Percentiles rank a stretch among this genome's conserved stretches.
phyloP scores from a whole-genome alignment of 2,113 vertebrate species.

The Coturnix japonica region DNA sequence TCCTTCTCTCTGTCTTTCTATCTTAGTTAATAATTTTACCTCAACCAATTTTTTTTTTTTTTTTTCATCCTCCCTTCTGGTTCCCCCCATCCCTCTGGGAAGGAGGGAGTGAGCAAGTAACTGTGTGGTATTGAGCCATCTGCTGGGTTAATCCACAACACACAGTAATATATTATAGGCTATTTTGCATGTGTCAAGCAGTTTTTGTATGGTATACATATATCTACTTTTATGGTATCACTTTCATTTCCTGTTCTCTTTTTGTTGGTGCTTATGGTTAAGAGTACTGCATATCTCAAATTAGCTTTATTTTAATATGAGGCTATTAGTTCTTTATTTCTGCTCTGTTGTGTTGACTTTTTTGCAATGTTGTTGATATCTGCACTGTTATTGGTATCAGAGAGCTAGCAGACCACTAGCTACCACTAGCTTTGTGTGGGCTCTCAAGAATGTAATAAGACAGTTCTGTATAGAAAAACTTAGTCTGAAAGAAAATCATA shows the following conservation, averaged over 20 bases:
- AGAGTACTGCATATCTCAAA: background rate
- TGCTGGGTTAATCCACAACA: too few relatives aligned
- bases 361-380: background rate
- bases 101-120: too few relatives aligned
- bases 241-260: constrained; percentile 38
- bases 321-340: background rate
- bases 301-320: background rate
- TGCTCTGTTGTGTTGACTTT: background rate
- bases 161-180: background rate
- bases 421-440: background rate
- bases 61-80: too few relatives aligned
- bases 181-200: background rate
- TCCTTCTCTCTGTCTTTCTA: too few relatives aligned
- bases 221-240: constrained; percentile 7
- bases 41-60: too few relatives aligned
- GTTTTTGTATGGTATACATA: background rate
- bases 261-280: background rate
- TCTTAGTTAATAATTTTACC: too few relatives aligned
- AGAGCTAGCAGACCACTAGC: too few relatives aligned
- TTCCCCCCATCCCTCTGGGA: too few relatives aligned
- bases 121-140: too few relatives aligned
- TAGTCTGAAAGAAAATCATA: background rate
- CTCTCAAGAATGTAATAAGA: background rate
- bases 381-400: accelerated
- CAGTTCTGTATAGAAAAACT: background rate